Percentiles rank a stretch among this genome's conserved stretches.
phyloP scores from a whole-genome alignment of 2,797 vertebrate species.

The Dallia pectoralis region DNA sequence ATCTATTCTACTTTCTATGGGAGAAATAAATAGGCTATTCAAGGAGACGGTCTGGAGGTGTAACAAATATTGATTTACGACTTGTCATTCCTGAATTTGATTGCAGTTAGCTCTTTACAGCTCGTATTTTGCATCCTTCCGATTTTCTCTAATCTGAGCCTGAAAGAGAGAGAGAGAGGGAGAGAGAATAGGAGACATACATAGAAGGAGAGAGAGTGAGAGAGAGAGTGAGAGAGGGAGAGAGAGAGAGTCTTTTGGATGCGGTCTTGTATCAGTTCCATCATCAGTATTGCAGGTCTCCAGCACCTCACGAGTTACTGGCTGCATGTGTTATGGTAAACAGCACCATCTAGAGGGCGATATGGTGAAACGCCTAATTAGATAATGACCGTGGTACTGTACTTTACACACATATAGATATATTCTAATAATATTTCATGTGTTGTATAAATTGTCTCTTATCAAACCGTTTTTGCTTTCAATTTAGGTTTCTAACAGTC shows the following conservation, averaged over 20 bases:
- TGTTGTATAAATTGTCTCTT: background rate
- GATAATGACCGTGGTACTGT: slow-evolving; percentile 21
- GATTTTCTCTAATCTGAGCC: background rate
- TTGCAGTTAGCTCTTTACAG: background rate
- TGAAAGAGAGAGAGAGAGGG: background rate
- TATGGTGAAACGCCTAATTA: slow-evolving; percentile 39
- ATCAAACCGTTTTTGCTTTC: background rate
- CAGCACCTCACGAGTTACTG: slow-evolving; percentile 12
- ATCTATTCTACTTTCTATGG: background rate
- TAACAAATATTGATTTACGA: background rate
- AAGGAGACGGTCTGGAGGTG: background rate
- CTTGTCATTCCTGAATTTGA: background rate
- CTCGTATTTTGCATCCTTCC: background rate
- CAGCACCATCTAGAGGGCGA: slow-evolving; percentile 90
- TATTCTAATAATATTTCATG: background rate
- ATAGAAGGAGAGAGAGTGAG: background rate
- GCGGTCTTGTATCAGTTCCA: slow-evolving; percentile 35
- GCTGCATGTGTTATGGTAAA: slow-evolving; percentile 77
- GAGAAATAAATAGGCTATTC: background rate
- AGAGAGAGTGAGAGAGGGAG: background rate
- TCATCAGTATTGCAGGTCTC: background rate
- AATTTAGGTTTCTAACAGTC: background rate
- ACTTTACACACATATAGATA: background rate
- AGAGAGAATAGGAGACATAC: no score
- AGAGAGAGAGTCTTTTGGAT: background rate